These are phyloP conservation scores for Scolanthus callimorphus DNA, from an alignment of 92 coral and sea anemone species.

Conservation along the genomic window DNA sequence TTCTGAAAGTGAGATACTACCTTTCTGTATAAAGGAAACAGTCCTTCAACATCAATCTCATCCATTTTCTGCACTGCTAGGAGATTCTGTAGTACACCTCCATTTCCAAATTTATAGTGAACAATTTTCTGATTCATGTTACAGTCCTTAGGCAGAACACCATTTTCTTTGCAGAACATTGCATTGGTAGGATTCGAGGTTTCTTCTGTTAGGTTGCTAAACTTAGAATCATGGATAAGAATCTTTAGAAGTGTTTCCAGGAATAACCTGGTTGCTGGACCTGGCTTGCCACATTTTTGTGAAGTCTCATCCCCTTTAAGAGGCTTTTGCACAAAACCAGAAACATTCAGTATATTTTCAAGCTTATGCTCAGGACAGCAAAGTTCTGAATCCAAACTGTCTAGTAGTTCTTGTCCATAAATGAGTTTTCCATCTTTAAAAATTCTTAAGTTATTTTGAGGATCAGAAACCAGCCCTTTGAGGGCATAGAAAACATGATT, in stretches of 20 bases:
- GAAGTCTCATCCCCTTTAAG: not conserved
- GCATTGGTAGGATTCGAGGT: not conserved
- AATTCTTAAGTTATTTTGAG: constrained; percentile 87
- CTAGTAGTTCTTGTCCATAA: constrained; percentile 62
- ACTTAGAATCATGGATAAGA: constrained; percentile 74
- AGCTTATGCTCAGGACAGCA: constrained; percentile 37
- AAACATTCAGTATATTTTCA: constrained; percentile 31
- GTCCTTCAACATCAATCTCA: constrained; percentile 69
- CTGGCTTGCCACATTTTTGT: constrained; percentile 38
- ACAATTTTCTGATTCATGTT: not conserved
- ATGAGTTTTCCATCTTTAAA: constrained; percentile 73
- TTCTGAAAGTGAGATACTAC: constrained; percentile 30
- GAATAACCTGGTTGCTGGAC: constrained; percentile 33
- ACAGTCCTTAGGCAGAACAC: not conserved
- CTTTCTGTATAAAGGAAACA: constrained; percentile 42
- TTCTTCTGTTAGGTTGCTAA: not conserved
- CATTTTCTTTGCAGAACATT: constrained; percentile 4
- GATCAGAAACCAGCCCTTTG: constrained; percentile 66
- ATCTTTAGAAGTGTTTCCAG: constrained; percentile 61
- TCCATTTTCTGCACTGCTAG: constrained; percentile 72
- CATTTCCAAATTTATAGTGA: constrained; percentile 36
- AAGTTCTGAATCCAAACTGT: constrained; percentile 1
- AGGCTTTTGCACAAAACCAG: not conserved
- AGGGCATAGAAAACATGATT: constrained; percentile 69
- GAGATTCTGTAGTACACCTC: constrained; percentile 72